Evolutionary conservation across 2,797 vertebrate species (phyloP).

Genomic region (Paedocypris micromegethes): DNA sequence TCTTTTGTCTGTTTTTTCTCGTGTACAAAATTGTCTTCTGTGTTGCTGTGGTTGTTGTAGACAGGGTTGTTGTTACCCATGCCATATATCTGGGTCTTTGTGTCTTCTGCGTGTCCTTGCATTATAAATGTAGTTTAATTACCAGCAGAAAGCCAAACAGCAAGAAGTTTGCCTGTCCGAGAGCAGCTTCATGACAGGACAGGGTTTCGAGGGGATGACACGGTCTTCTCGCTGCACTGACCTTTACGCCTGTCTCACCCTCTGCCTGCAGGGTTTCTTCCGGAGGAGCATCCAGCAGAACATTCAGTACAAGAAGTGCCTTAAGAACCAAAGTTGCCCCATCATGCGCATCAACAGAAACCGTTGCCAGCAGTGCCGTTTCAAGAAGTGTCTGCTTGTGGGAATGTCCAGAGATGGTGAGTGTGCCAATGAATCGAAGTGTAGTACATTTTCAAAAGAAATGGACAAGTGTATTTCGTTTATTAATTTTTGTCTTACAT

Average conservation of each 20-base stretch:
- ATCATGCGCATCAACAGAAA: slow-evolving; percentile 96
- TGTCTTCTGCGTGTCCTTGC: slow-evolving; percentile 36
- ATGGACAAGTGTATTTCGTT: too few species aligned
- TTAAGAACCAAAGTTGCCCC: slow-evolving; percentile 92
- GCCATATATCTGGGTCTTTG: slow-evolving; percentile 40
- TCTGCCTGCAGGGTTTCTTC: slow-evolving; percentile 81
- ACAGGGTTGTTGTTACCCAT: neutral
- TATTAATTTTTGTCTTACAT: too few species aligned
- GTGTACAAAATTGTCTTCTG: neutral
- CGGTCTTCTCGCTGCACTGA: neutral
- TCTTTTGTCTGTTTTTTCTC: neutral
- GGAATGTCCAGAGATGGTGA: slow-evolving; percentile 96
- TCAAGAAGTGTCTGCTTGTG: slow-evolving; percentile 93
- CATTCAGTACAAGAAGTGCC: slow-evolving; percentile 97
- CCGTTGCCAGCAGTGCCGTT: slow-evolving; percentile 95
- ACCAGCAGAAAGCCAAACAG: slow-evolving; percentile 23
- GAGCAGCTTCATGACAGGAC: neutral
- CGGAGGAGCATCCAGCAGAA: slow-evolving; percentile 97
- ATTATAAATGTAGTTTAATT: slow-evolving; percentile 26
- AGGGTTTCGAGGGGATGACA: neutral
- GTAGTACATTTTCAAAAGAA: too few species aligned
- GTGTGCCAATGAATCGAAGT: neutral
- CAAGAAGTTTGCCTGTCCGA: slow-evolving; percentile 46
- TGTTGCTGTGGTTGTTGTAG: slow-evolving; percentile 1
- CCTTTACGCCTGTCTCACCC: neutral